A percentile compares a stretch with the other conserved stretches of the same genome.
These are phyloP conservation scores for Dromius quadrimaculatus DNA, from an alignment of 2,888 invertebrate species.

Conservation along the genomic window DNA sequence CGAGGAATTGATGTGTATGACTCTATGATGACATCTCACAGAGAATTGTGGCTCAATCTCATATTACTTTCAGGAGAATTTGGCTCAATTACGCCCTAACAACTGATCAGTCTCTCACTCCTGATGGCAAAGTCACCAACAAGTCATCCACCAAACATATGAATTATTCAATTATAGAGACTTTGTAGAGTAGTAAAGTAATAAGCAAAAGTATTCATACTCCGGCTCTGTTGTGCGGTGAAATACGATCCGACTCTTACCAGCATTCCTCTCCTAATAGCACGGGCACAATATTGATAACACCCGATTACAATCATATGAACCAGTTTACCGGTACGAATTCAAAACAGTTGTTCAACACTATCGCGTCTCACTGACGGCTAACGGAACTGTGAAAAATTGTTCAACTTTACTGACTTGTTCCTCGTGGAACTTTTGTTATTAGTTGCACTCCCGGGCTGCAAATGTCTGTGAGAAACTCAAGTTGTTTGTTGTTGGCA, in stretches of 20 bases:
- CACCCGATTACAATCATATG: conserved; percentile 43
- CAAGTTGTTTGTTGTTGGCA: conserved; percentile 1
- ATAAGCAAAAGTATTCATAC: too few species aligned
- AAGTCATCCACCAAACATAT: not conserved
- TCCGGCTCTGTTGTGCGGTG: not conserved
- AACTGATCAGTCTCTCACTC: too few species aligned
- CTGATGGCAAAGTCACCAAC: too few species aligned
- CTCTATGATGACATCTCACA: too few species aligned
- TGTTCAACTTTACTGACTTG: conserved; percentile 40
- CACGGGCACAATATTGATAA: conserved; percentile 45
- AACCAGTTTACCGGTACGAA: conserved; percentile 43
- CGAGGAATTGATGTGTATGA: too few species aligned
- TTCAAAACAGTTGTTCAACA: conserved; percentile 36
- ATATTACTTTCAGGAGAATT: too few species aligned
- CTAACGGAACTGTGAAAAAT: conserved; percentile 39
- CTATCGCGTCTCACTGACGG: conserved; percentile 11
- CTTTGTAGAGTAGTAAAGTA: too few species aligned
- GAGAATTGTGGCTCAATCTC: too few species aligned
- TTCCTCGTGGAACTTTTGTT: conserved; percentile 29
- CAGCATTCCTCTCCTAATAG: conserved; percentile 42
- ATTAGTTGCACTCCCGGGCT: conserved; percentile 33
- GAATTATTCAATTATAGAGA: not conserved
- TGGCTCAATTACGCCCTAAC: too few species aligned
- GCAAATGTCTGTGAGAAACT: conserved; percentile 8
- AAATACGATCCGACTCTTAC: conserved; percentile 2